Base-by-base conservation (phyloP, 2,113 vertebrate species). In the Gambusia affinis region DNA sequence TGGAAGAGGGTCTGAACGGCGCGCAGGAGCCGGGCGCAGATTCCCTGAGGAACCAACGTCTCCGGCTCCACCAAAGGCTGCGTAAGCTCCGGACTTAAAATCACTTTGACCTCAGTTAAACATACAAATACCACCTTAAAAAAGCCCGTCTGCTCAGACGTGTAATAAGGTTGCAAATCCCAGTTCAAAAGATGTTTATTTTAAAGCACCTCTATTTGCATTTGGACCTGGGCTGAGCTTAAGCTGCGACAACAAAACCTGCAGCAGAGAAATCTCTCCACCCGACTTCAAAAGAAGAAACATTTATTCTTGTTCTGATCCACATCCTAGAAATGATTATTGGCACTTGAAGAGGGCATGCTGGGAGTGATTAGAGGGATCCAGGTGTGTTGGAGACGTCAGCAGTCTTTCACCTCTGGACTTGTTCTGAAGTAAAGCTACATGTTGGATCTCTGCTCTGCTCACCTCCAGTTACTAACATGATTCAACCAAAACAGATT, bases 41-140 rank as follows among this genome's bases (percentile, higher is more conserved):
- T 67, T 77, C 82, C 73, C 71, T 30, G 24, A 80, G n/a, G 75
- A 84, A 73, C 35, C 30, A 79, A 84, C 71, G 70, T 76, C 73
- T 51, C 12, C 73, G 47, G 64, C 78, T 72, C 74, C 62, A 35
- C 15, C 24, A 66, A 67, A 74, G 77, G 70, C 42, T 79, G 57
- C 28, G 85, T 89, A 89, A 88, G 61, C 90, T 82, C 5, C 0
- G 29, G 70, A 81, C 35, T 76, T 85, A 61, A 79, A 82, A 83
- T 76, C 79, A 39, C 64, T 81, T 76, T 82, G 84, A 88, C 24
- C 78, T 60, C 1, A 79, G 86, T 89, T 83, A 87, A 37, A 92
- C 81, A 83, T 60, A 73, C 60, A 88, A 83, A 70, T 67, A 83
- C 29, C 11, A 30, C 62, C 81, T 84, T 86, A 60, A 68, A 82